Conservation (phyloP, 2,113 vertebrate species). For the Oceanites oceanicus region DNA sequence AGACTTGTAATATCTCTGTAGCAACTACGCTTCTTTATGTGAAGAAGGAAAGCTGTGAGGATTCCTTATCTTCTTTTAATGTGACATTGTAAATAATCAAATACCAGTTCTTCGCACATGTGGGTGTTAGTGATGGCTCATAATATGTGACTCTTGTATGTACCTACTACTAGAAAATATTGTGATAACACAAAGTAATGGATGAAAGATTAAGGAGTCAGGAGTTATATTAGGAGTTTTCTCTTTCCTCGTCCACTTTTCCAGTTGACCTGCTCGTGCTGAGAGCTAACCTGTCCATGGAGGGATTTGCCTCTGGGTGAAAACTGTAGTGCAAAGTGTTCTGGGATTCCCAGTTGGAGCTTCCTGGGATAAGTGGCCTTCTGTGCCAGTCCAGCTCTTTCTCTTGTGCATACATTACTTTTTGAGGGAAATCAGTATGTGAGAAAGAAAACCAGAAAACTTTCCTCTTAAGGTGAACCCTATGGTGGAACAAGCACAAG, state of each 20-base stretch:
- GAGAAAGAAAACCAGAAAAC: background rate
- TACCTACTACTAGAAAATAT: background rate
- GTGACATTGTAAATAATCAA: background rate
- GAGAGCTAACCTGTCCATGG: background rate
- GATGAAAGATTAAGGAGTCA: background rate
- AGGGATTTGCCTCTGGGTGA: background rate
- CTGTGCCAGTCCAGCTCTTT: background rate
- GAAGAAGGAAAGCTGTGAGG: background rate
- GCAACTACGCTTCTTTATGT: background rate
- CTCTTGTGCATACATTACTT: background rate
- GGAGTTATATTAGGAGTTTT: background rate
- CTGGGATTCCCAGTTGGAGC: background rate
- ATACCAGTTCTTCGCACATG: background rate
- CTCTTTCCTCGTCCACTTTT: background rate
- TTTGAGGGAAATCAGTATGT: background rate
- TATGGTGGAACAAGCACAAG: background rate
- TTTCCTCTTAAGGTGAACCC: background rate
- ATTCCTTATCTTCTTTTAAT: background rate
- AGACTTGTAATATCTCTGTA: background rate
- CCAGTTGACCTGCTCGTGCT: background rate
- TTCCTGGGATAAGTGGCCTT: background rate
- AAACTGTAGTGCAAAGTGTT: background rate
- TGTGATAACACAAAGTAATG: background rate
- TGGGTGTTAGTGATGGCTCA: background rate
- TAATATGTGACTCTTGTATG: background rate